phyloP scores from a whole-genome alignment of 2,797 vertebrate species.

The Lithobates pipiens region DNA sequence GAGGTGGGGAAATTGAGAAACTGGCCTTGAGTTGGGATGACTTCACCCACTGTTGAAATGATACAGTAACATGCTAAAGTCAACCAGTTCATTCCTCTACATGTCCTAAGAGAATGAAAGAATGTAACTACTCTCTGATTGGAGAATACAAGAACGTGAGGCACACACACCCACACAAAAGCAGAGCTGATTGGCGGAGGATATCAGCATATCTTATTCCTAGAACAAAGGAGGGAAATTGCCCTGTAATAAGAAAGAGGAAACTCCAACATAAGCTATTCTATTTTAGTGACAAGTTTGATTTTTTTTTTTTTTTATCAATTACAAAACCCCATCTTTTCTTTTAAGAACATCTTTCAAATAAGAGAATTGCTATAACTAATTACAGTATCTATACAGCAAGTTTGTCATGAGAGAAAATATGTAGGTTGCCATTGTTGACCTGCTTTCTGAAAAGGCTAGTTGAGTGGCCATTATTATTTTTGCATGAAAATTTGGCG shows the following conservation, averaged over 20 bases:
- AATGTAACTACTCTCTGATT: conserved; percentile 21
- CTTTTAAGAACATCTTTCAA: not conserved
- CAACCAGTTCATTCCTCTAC: conserved; percentile 1
- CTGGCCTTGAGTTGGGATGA: not conserved
- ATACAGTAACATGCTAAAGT: conserved; percentile 5
- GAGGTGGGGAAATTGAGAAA: not conserved
- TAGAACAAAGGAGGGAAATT: conserved; percentile 40
- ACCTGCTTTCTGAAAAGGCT: not conserved
- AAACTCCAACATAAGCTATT: conserved; percentile 22
- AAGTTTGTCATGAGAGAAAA: not conserved
- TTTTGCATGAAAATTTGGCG: too few species aligned
- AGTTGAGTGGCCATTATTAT: not conserved
- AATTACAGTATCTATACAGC: not conserved
- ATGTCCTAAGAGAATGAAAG: conserved; percentile 4
- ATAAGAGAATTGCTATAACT: not conserved
- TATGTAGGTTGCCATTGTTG: not conserved
- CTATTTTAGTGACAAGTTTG: conserved; percentile 11
- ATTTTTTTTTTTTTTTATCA: not conserved
- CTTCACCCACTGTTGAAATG: not conserved
- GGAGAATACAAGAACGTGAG: not conserved
- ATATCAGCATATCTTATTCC: conserved; percentile 24
- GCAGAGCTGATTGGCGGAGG: conserved; percentile 12
- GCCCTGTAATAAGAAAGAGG: conserved; percentile 22
- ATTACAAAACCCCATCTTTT: conserved; percentile 8
- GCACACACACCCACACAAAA: conserved; percentile 25